Conservation (phyloP, 2,797 vertebrate species). For the Sebastes nivosus region DNA sequence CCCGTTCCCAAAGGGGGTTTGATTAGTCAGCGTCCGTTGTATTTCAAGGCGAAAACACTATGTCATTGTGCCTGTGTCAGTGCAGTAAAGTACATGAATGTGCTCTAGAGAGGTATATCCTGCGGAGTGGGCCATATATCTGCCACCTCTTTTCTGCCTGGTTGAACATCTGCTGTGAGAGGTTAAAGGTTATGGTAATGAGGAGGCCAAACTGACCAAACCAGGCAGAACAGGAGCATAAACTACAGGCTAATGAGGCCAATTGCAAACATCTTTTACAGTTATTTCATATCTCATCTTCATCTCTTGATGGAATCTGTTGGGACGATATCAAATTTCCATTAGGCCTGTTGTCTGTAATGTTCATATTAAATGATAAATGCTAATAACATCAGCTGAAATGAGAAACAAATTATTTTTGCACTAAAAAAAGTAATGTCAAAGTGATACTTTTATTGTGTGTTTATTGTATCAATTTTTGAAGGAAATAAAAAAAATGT, state of each 20-base stretch:
- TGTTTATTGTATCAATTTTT: neutral
- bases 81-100: conserved; percentile 13
- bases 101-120: neutral
- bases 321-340: neutral
- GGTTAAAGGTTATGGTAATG: conserved; percentile 57
- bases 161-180: conserved; percentile 29
- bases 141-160: conserved; percentile 29
- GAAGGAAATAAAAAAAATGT: neutral
- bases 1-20: conserved; percentile 1
- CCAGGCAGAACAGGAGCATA: neutral
- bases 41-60: conserved; percentile 31
- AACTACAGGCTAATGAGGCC: neutral
- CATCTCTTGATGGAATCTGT: neutral
- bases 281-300: neutral
- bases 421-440: neutral
- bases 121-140: conserved; percentile 13
- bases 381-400: neutral
- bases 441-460: neutral
- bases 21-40: conserved; percentile 26
- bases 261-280: neutral
- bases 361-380: neutral
- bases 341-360: neutral
- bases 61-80: conserved; percentile 7
- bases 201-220: conserved; percentile 20
- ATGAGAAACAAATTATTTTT: neutral